Conservation (phyloP, 2,797 vertebrate genomes). For the Sorex maritimensis region DNA sequence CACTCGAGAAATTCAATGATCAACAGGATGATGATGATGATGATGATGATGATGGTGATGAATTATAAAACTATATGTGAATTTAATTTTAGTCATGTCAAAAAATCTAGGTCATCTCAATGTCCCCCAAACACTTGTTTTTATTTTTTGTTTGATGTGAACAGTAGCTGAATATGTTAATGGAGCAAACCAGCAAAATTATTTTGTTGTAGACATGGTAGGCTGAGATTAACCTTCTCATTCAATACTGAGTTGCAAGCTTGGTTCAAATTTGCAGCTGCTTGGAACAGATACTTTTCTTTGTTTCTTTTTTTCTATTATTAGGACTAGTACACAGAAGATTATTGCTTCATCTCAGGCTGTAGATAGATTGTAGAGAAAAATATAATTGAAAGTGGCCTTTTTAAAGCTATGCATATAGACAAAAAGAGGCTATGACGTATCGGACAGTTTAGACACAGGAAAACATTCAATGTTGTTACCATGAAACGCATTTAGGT, state of each 20-base stretch:
- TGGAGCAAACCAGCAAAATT: neutral
- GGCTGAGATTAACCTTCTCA: neutral
- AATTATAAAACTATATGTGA: neutral
- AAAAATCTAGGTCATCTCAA: neutral
- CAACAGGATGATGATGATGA: neutral
- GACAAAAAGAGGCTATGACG: slow-evolving; percentile 2
- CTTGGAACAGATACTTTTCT: neutral
- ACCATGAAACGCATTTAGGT: neutral
- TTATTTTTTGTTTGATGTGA: neutral
- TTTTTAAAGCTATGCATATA: neutral
- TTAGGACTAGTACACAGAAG: neutral
- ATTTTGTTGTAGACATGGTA: neutral
- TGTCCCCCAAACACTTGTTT: neutral
- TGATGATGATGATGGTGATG: no score
- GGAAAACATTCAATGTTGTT: neutral
- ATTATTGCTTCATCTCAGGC: slow-evolving; percentile 23
- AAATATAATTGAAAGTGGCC: slow-evolving; percentile 14
- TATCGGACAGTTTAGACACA: neutral
- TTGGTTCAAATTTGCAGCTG: neutral
- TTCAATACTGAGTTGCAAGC: neutral
- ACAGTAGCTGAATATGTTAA: neutral
- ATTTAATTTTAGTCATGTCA: neutral
- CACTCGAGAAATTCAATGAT: no score
- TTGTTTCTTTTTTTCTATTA: neutral
- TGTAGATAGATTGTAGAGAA: neutral